Evolutionary conservation across 1,140 invertebrate genomes (phyloP), one percentile per base, ranked within the genome.

Genomic region (Halyomorpha halys): DNA sequence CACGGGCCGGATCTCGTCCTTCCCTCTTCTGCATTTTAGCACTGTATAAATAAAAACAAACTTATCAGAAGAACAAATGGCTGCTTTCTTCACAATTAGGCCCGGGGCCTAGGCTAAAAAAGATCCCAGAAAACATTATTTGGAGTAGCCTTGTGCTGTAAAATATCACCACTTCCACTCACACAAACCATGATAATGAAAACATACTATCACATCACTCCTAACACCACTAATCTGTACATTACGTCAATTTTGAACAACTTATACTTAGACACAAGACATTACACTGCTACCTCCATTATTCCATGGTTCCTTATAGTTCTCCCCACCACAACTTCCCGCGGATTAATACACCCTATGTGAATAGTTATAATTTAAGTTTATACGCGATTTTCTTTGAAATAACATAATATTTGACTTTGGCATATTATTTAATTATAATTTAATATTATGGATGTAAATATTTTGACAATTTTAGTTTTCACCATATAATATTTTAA

Each of bases 1-100:
- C 69, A 62, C 65, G 64, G 54, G 49, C 64, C 34, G 51, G 65
- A 62, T 71, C 70, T 30, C 70, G 65, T 47, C 64, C 49, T 45
- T 71, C 69, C 27, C 70, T 63, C 65, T 72, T 72, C 67, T 72
- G 70, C 71, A 72, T 72, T 66, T 69, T 53, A 66, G 30, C 30
- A 44, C 59, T 39, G 30, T 60, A 3, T 60, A 60, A 62, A 64
- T 63, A 64, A 64, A 63, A 49, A 59, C 65, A 64, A 64, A 64
- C 39, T 53, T 59, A 64, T 64, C 59, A 63, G 61, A 61, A 56
- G 63, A 63, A 63, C 66, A 67, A 66, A 69, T 66, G 66, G 65
- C 65, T 62, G 63, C 54, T 67, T 45, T 47, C 61, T 15, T 63
- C 56, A 70, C 66, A 67, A 64, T 65, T 65, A 68, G 68, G 68